Conservation (phyloP, 2,113 vertebrate genomes). For the Danio rerio region DNA sequence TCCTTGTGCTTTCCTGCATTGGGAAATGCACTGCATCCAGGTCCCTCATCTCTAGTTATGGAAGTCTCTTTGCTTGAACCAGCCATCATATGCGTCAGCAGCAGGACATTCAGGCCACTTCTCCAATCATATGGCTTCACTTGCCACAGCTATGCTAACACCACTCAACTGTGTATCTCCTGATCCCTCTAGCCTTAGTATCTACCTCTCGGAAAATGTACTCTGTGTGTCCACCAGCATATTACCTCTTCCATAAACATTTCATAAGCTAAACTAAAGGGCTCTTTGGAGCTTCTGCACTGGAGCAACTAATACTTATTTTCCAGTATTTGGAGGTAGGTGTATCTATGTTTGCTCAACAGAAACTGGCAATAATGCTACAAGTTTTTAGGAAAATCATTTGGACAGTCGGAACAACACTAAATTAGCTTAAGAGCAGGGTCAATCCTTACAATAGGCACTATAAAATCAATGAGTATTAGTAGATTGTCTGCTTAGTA, state of each 20-base stretch:
- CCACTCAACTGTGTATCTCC: background rate
- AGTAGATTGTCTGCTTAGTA: too few relatives aligned
- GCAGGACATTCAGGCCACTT: background rate
- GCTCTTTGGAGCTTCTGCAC: too few relatives aligned
- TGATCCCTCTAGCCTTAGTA: background rate
- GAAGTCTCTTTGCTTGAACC: background rate
- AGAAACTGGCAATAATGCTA: too few relatives aligned
- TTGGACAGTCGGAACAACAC: too few relatives aligned
- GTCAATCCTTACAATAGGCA: too few relatives aligned
- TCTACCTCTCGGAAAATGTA: background rate
- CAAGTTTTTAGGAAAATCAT: too few relatives aligned
- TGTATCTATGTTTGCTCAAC: too few relatives aligned
- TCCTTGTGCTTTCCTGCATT: background rate
- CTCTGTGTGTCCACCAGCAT: background rate
- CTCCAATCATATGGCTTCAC: background rate
- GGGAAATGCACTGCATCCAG: background rate
- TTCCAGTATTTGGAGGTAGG: too few relatives aligned
- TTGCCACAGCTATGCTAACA: too few relatives aligned
- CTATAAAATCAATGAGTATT: too few relatives aligned
- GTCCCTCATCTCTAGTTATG: background rate
- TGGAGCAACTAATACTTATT: too few relatives aligned
- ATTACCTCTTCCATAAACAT: background rate
- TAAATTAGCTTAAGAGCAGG: too few relatives aligned
- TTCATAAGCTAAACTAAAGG: background rate
- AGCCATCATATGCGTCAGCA: background rate